Conservation (phyloP, 2,797 vertebrate species). For the Ciconia nigra region DNA sequence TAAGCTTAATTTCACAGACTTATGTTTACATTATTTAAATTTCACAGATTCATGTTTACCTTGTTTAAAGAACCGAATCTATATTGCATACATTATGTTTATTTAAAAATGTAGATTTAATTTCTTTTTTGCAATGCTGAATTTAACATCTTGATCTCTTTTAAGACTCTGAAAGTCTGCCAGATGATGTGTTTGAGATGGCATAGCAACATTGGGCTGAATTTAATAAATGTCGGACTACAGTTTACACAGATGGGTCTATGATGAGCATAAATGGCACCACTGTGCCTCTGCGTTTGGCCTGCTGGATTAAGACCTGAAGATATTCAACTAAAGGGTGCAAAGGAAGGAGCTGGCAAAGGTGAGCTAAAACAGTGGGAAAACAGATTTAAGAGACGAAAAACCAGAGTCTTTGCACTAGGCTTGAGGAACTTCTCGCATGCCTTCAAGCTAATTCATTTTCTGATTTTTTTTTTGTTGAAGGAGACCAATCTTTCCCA, state of each 20-base stretch:
- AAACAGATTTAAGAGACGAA: background rate
- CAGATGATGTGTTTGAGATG: background rate
- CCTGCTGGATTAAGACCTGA: background rate
- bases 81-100: rapidly evolving
- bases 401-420: rapidly evolving
- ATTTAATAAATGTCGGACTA: no score
- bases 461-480: no score
- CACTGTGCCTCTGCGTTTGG: rapidly evolving
- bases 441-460: rapidly evolving
- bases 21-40: background rate
- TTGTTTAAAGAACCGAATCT: background rate
- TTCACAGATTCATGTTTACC: background rate
- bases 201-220: background rate
- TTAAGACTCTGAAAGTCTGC: background rate
- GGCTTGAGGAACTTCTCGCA: background rate
- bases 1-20: background rate
- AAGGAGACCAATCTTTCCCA: background rate
- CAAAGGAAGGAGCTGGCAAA: background rate
- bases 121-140: background rate
- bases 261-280: rapidly evolving
- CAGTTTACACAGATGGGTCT: rapidly evolving
- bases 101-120: background rate
- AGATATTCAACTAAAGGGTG: background rate
- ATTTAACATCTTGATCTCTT: background rate
- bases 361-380: background rate